phyloP scores from a whole-genome alignment of 2,113 vertebrate species.

The Puffinus mauretanicus region DNA sequence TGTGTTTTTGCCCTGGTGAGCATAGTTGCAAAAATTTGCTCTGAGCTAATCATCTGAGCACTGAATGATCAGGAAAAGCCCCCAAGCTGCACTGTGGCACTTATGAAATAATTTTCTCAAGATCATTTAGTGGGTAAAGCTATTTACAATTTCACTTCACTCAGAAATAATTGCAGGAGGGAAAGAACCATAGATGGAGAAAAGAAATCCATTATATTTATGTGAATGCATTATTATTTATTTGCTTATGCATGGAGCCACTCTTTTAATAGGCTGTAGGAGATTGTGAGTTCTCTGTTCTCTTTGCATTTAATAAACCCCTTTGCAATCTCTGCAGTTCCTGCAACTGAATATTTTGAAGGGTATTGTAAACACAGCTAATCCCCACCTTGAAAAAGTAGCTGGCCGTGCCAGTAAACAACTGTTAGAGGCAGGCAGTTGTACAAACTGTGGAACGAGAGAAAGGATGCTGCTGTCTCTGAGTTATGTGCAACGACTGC shows the following conservation, averaged over 20 bases:
- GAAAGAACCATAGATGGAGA: neutral
- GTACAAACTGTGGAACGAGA: neutral
- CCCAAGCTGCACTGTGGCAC: neutral
- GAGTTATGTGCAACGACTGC: neutral
- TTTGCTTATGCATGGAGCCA: constrained; percentile 16
- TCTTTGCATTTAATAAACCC: neutral
- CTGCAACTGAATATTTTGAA: constrained; percentile 38
- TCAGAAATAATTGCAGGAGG: constrained; percentile 53
- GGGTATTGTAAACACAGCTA: neutral
- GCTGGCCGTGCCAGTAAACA: neutral
- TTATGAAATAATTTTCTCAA: constrained; percentile 47
- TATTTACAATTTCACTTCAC: constrained; percentile 56
- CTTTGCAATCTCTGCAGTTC: neutral
- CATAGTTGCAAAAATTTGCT: constrained; percentile 48
- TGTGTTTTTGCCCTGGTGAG: constrained; percentile 53
- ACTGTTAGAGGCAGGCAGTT: neutral
- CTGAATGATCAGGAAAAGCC: constrained; percentile 10
- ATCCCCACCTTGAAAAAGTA: neutral
- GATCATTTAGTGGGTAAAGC: constrained; percentile 47
- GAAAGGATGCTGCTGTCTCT: neutral
- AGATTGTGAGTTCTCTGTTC: constrained; percentile 3
- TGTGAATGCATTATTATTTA: constrained; percentile 44
- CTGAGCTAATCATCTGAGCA: constrained; percentile 31
- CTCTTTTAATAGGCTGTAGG: neutral
- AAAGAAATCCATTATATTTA: constrained; percentile 37